Percentiles rank a stretch among this genome's conserved stretches.
phyloP scores from a whole-genome alignment of 2,113 vertebrate genomes.

The Gobiocypris rarus region DNA sequence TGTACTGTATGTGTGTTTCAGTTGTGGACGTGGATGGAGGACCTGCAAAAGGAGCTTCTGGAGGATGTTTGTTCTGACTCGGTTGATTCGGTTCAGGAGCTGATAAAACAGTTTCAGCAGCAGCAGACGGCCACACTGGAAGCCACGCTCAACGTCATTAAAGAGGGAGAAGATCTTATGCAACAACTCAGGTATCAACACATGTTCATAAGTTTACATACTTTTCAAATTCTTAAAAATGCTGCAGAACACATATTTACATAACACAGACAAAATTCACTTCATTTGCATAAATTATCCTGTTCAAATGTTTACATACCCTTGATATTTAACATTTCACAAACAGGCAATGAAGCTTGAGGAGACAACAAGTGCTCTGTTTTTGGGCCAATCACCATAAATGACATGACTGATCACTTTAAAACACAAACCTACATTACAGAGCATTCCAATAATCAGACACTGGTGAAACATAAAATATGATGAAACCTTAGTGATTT shows the following conservation, averaged over 20 bases:
- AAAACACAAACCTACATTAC: too few species aligned
- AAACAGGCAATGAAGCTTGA: background rate
- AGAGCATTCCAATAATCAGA: too few species aligned
- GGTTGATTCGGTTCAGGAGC: slow-evolving; percentile 93
- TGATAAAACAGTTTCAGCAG: slow-evolving; percentile 98
- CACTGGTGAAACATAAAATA: too few species aligned
- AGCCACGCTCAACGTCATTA: slow-evolving; percentile 96
- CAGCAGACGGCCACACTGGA: slow-evolving; percentile 97
- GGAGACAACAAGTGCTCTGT: background rate
- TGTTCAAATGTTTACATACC: background rate
- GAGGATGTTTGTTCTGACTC: slow-evolving; percentile 96
- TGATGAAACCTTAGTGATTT: too few species aligned
- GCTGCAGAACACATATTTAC: background rate
- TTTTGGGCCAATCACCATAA: too few species aligned
- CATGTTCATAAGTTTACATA: background rate
- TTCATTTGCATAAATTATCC: background rate
- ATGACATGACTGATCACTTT: too few species aligned
- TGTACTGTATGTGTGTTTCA: slow-evolving; percentile 60
- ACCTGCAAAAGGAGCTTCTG: slow-evolving; percentile 96
- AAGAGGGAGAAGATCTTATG: slow-evolving; percentile 97
- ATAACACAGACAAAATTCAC: background rate
- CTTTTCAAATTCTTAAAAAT: background rate
- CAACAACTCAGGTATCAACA: slow-evolving; percentile 92
- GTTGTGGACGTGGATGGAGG: slow-evolving; percentile 99
- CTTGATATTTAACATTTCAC: background rate